These are phyloP conservation scores for Botia almorhae DNA, from an alignment of 2,797 vertebrate genomes.

Conservation along the genomic window DNA sequence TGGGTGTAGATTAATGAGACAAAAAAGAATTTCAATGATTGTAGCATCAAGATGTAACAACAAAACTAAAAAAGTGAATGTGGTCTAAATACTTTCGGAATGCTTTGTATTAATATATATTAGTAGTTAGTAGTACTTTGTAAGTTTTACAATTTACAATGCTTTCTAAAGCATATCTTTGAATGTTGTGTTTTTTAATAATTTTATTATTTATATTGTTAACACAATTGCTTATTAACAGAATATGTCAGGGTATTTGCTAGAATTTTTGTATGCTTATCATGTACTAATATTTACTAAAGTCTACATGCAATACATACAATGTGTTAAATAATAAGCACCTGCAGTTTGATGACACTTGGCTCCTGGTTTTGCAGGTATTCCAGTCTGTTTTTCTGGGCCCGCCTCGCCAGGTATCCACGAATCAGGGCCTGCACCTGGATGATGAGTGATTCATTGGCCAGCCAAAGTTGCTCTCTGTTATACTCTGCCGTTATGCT, in stretches of 20 bases:
- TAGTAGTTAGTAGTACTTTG: no score
- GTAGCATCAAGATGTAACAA: no score
- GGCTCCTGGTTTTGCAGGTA: constrained; percentile 86
- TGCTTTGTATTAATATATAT: no score
- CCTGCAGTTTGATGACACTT: constrained; percentile 89
- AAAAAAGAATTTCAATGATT: no score
- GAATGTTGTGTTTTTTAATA: neutral
- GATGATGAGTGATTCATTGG: constrained; percentile 84
- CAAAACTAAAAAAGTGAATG: no score
- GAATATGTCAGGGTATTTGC: neutral
- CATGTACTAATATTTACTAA: neutral
- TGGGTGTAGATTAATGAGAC: no score
- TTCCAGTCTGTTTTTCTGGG: constrained; percentile 79
- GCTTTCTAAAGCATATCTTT: neutral
- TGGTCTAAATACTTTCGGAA: no score
- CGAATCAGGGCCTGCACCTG: constrained; percentile 83
- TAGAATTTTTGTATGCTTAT: neutral
- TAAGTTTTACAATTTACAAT: neutral
- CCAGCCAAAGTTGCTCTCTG: constrained; percentile 91
- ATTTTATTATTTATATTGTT: neutral
- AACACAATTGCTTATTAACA: neutral
- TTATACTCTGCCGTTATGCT: constrained; percentile 86
- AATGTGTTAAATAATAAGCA: constrained; percentile 62
- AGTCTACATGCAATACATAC: neutral
- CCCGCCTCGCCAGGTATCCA: constrained; percentile 83